Evolutionary conservation across 2,797 vertebrate species (phyloP).

Genomic region (Argya squamiceps): DNA sequence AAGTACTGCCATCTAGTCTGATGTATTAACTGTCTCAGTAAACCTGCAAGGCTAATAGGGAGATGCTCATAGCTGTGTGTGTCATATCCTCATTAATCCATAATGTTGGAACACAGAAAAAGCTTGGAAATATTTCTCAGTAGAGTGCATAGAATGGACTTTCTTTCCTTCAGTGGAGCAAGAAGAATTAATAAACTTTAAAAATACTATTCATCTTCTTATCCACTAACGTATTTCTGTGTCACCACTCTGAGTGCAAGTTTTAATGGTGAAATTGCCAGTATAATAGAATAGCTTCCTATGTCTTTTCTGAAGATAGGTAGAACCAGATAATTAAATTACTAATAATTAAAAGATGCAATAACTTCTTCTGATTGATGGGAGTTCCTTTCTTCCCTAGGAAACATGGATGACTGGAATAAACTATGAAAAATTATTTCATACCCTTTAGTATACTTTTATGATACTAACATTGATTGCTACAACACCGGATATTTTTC

Average conservation of each 20-base stretch:
- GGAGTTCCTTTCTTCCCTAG: not conserved
- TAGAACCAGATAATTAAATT: not conserved
- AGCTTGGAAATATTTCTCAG: not conserved
- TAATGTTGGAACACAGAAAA: not conserved
- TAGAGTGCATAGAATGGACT: not conserved
- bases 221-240: not conserved
- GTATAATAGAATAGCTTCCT: not conserved
- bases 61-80: not conserved
- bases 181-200: not conserved
- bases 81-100: not conserved
- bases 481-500: not conserved
- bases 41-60: not conserved
- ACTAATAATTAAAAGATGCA: not conserved
- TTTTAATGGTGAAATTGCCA: not conserved
- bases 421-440: not conserved
- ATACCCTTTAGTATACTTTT: not conserved
- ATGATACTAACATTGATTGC: not conserved
- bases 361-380: not conserved
- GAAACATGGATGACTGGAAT: not conserved
- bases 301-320: not conserved
- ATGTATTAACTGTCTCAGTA: not conserved
- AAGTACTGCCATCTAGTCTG: not conserved
- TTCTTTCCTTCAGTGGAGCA: not conserved
- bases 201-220: not conserved
- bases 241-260: not conserved